Evolutionary conservation across 2,888 invertebrate species (phyloP), one percentile per base, ranked within the genome.

Genomic region (Monochamus alternatus): DNA sequence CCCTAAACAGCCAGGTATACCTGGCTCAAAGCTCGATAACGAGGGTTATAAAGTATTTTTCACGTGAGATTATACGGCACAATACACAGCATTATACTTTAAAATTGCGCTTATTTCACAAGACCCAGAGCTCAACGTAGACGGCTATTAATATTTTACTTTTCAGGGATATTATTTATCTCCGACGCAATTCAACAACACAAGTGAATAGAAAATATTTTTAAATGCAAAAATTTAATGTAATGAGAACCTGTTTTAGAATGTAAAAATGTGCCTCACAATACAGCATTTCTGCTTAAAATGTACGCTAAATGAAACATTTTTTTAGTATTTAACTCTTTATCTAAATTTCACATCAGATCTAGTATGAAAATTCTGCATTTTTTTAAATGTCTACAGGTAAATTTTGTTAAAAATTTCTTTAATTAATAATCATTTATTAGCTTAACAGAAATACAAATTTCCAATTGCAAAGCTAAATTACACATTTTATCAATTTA

Each of bases 101-200:
- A 55, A 55, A 55, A 55, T 55, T 55, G 14, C 7, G 14, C 55
- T 55, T 55, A 55, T 55, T 55, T 55, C 14, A 14, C n/a, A 55
- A 55, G 7, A 55, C 14, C 14, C n/a, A 14, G 55, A 55, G 55
- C 55, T 3, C 47, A n/a, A 8, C n/a, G 22, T 55, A 55, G 55
- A 55, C 55, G 5, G 55, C 55, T 55, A 55, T 55, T 55, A 55
- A 55, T 55, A 55, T 55, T 55, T 55, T 14, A n/a, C 14, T 55
- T n/a, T 22, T 55, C 55, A 55, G 55, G 22, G n/a, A n/a, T 7
- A 14, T 22, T 22, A 22, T 55, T n/a, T 55, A 14, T 14, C 14
- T 55, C 55, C n/a, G 55, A n/a, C 55, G 5, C 55, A 55, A 55
- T 55, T 47, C 47, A 47, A 0, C 3, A 12, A 3, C 47, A 8